Conservation (phyloP, 2,797 vertebrate species). For the Paramormyrops hopkinsi region DNA sequence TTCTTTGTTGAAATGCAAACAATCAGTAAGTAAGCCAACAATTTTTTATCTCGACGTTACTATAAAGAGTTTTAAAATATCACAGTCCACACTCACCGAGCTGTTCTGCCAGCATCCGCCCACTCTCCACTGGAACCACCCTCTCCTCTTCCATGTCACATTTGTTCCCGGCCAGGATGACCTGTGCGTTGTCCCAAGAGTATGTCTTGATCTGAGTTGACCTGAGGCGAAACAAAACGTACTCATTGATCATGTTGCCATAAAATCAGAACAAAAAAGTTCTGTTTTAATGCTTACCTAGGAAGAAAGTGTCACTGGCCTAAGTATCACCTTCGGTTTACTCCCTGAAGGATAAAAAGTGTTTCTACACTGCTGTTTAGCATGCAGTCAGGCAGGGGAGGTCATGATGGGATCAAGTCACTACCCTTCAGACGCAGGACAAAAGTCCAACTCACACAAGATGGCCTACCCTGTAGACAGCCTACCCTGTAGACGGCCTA, state of each 20-base stretch:
- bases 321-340: not conserved
- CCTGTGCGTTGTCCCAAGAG: slow-evolving; percentile 96
- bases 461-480: not conserved
- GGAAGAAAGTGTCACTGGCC: not conserved
- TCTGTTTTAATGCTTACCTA: not conserved
- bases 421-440: not conserved
- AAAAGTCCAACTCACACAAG: not conserved
- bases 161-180: slow-evolving; percentile 92
- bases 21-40: not conserved
- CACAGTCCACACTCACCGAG: slow-evolving; percentile 68
- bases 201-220: slow-evolving; percentile 98
- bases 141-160: slow-evolving; percentile 96
- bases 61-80: not conserved
- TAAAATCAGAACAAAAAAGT: not conserved
- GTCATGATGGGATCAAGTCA: not conserved
- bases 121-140: slow-evolving; percentile 82
- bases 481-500: not conserved
- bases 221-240: slow-evolving; percentile 54
- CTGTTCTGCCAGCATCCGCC: slow-evolving; percentile 87
- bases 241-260: not conserved
- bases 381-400: not conserved
- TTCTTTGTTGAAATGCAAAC: not conserved
- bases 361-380: not conserved
- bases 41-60: not conserved
- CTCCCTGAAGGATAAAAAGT: not conserved